Evolutionary conservation across 2,888 invertebrate genomes (phyloP).

Genomic region (Agrenia bidenticulata): DNA sequence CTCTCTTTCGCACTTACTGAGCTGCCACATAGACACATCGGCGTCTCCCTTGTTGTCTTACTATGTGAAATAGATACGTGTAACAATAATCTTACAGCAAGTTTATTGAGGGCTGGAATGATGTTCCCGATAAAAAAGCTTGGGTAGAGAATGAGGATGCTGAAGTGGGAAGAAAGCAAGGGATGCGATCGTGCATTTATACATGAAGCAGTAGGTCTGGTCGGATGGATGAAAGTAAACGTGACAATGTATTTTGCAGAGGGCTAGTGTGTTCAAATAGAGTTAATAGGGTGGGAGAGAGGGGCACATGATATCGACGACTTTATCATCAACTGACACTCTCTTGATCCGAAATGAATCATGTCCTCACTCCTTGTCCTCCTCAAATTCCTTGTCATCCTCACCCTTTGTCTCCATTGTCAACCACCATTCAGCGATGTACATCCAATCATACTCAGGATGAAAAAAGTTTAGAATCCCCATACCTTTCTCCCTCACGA

Average conservation of each 20-base stretch:
- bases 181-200: too few species aligned
- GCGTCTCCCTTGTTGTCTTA: too few species aligned
- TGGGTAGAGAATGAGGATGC: too few species aligned
- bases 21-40: too few species aligned
- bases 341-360: slow-evolving; percentile 32
- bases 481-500: too few species aligned
- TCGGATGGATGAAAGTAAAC: neutral
- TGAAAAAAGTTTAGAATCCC: neutral
- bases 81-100: too few species aligned
- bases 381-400: slow-evolving; percentile 13
- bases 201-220: too few species aligned
- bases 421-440: neutral
- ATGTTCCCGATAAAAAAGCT: too few species aligned
- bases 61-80: too few species aligned
- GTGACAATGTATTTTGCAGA: neutral
- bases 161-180: too few species aligned
- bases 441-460: neutral
- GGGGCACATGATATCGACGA: slow-evolving; percentile 22
- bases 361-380: slow-evolving; percentile 14
- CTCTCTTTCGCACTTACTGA: slow-evolving; percentile 3
- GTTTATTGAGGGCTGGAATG: too few species aligned
- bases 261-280: neutral
- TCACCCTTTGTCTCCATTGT: slow-evolving; percentile 10
- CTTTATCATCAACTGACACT: slow-evolving; percentile 37
- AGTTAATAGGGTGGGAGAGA: slow-evolving; percentile 3